A percentile compares a stretch with the other conserved stretches of the same genome.
These are phyloP conservation scores for Antheraea mylitta DNA, from an alignment of 1,140 invertebrate species.

Conservation along the genomic window DNA sequence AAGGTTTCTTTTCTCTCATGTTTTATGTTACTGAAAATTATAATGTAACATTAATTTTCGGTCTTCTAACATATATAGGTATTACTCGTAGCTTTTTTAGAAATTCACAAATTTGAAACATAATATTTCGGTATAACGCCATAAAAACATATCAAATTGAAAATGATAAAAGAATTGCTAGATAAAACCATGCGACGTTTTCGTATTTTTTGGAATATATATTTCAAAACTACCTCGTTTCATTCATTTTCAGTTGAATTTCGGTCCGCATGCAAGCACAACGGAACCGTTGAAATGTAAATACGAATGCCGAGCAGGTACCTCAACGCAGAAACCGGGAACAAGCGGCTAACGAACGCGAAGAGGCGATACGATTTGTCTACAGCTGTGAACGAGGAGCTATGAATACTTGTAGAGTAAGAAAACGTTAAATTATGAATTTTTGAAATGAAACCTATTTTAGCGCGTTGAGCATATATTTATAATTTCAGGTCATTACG, in stretches of 20 bases:
- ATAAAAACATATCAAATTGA: no score
- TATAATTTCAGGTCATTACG: no score
- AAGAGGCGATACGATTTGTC: constrained; percentile 54
- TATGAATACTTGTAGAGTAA: neutral
- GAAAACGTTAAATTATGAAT: neutral
- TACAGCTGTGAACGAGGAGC: constrained; percentile 27
- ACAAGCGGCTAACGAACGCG: constrained; percentile 70
- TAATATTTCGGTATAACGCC: no score
- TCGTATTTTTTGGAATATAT: neutral
- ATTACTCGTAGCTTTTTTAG: no score
- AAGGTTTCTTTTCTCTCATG: no score
- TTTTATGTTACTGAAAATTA: no score
- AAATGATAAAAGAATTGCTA: neutral
- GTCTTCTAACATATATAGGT: no score
- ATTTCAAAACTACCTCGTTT: constrained; percentile 8
- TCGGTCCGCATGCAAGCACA: constrained; percentile 33
- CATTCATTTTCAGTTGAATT: constrained; percentile 23
- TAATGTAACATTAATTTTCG: no score
- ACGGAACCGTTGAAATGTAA: constrained; percentile 60
- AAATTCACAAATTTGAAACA: no score
- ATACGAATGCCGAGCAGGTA: constrained; percentile 41
- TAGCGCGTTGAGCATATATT: no score
- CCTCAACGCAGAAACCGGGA: constrained; percentile 35
- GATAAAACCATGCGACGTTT: neutral
- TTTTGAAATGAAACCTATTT: no score